These are phyloP conservation scores for Falco novaeseelandiae DNA, from an alignment of 2,797 vertebrate species.

Conservation along the genomic window DNA sequence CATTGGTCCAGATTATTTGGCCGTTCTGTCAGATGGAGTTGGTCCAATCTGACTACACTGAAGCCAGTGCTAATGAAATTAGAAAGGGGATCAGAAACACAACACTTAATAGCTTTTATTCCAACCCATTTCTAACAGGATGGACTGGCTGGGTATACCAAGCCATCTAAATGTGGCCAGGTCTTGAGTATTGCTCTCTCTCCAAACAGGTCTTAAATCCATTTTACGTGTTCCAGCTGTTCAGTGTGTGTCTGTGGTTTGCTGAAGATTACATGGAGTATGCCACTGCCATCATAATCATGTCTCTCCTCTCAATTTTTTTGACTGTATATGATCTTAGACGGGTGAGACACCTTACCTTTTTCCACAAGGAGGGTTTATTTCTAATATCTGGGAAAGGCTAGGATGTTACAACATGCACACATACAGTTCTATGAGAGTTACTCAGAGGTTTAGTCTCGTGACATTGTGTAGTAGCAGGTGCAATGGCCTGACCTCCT, in stretches of 20 bases:
- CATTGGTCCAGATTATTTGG: background rate
- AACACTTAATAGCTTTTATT: background rate
- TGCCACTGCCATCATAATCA: slow-evolving; percentile 78
- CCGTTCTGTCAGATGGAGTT: background rate
- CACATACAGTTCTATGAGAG: background rate
- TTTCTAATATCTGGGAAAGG: background rate
- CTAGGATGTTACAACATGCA: background rate
- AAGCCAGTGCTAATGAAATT: background rate
- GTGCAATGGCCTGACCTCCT: background rate
- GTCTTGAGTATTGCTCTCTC: background rate
- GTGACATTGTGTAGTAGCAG: background rate
- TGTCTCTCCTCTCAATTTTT: slow-evolving; percentile 79
- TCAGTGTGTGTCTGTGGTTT: slow-evolving; percentile 84
- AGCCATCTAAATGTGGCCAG: background rate
- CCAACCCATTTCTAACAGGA: background rate
- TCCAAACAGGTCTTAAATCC: slow-evolving; percentile 80
- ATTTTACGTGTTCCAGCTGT: slow-evolving; percentile 83
- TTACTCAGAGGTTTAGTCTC: background rate
- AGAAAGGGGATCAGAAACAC: background rate
- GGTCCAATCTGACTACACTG: background rate
- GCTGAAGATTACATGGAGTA: slow-evolving; percentile 81
- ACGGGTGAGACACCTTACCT: slow-evolving; percentile 67
- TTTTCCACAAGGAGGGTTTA: background rate
- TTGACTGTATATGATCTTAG: slow-evolving; percentile 80
- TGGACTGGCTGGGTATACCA: background rate